A percentile compares a stretch with the other conserved stretches of the same genome.
Conservation (phyloP, 2,888 invertebrate species). For the Drosophila prolongata region DNA sequence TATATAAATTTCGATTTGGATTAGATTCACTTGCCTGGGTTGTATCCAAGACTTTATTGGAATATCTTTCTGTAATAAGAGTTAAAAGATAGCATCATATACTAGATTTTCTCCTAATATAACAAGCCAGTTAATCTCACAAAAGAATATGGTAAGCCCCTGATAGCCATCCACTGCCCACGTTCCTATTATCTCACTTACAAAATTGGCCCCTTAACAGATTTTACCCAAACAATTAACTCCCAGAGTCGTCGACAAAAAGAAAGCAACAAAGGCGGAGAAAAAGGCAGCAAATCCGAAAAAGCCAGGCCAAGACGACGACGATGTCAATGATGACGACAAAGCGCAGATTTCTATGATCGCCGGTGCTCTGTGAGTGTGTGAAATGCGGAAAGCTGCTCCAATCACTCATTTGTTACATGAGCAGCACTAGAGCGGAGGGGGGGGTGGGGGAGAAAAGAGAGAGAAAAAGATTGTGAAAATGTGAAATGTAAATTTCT, state of each 20-base stretch:
- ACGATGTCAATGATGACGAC: conserved; percentile 43
- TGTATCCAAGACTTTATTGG: too few relatives aligned
- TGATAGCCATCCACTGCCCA: neutral
- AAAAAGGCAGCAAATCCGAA: conserved; percentile 37
- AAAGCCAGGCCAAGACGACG: conserved; percentile 25
- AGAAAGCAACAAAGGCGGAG: conserved; percentile 33
- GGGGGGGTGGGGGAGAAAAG: conserved; percentile 20
- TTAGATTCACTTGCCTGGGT: too few relatives aligned
- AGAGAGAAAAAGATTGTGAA: conserved; percentile 64
- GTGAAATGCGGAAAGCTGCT: conserved; percentile 73
- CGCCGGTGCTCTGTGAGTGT: conserved; percentile 32
- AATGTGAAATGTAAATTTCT: conserved; percentile 76
- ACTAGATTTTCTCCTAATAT: too few relatives aligned
- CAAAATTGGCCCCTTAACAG: conserved; percentile 26
- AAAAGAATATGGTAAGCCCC: neutral
- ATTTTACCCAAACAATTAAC: conserved; percentile 39
- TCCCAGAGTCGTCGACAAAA: conserved; percentile 20
- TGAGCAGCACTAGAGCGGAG: conserved; percentile 23
- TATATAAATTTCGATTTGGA: too few relatives aligned
- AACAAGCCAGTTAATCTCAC: too few relatives aligned
- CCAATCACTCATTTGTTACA: conserved; percentile 69
- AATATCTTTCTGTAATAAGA: too few relatives aligned
- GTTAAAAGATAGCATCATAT: too few relatives aligned
- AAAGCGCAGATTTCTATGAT: conserved; percentile 54
- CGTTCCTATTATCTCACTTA: conserved; percentile 21